Evolutionary conservation across 2,113 vertebrate genomes (phyloP).

Genomic region (Alligator sinensis): DNA sequence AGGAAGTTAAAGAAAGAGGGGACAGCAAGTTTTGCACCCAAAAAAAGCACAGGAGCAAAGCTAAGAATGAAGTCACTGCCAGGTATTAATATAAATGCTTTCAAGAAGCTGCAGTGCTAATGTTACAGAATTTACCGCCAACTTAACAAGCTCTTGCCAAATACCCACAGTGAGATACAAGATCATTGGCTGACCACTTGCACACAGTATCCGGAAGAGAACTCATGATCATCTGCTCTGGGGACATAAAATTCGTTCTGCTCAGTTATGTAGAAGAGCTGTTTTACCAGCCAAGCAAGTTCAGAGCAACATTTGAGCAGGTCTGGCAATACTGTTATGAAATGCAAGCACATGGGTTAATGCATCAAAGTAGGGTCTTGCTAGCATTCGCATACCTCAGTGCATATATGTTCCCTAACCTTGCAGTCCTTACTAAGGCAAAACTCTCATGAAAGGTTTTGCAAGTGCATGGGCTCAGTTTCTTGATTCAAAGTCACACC

Average conservation of each 20-base stretch:
- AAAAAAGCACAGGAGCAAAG: background rate
- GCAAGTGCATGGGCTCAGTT: background rate
- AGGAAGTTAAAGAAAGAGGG: background rate
- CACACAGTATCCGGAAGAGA: background rate
- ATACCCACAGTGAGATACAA: background rate
- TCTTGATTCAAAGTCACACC: accelerated
- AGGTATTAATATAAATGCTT: background rate
- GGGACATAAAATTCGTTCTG: background rate
- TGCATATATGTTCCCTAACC: background rate
- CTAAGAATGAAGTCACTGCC: background rate
- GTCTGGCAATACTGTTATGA: background rate
- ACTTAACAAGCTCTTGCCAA: background rate
- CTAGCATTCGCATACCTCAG: accelerated
- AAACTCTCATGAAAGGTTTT: background rate
- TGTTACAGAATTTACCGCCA: background rate
- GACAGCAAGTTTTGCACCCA: background rate
- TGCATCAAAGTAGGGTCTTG: accelerated
- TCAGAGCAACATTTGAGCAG: background rate
- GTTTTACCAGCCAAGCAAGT: background rate
- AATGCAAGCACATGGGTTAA: background rate
- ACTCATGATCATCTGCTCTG: background rate
- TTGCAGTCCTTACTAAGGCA: accelerated
- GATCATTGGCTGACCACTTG: background rate
- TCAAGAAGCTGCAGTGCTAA: background rate
- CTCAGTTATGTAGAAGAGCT: background rate